Base-by-base conservation (phyloP, 2,888 invertebrate genomes). In the Dugesia japonica region DNA sequence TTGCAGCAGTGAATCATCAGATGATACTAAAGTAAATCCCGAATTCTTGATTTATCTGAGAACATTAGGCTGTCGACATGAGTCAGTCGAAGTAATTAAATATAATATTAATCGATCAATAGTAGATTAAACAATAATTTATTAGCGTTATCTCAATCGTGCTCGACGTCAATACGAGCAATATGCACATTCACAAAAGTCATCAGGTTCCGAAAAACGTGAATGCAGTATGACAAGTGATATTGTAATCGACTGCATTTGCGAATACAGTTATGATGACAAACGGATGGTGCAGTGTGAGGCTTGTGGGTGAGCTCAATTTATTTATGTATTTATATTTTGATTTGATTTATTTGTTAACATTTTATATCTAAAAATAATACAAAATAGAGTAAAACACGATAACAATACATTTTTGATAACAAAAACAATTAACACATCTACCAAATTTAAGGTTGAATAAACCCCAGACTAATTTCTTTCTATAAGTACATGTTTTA, bases 1-100 rank as follows among this genome's bases (percentile, higher is more conserved):
- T 33, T 33, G 33, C 31, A 73, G 73, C 38, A 72, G 72, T 27
- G 76, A 76, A 26, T 56, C 56, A n/a, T 56, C 56, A 7, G 56
- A 56, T n/a, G 56, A 56, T n/a, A 56, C 56, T n/a, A 56, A 56
- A n/a, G 56, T 56, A 4, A 56, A 23, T n/a, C 20, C 23, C 9
- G 56, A 56, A 7, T 56, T 56, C 56, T n/a, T 56, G 1, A 23
- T 56, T 7, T 56, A 56, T n/a, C 23, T 56, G 56, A 4, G 56
- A 23, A 9, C 56, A 23, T 23, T 56, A 7, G 56, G 56, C 23
- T 9, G 56, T 23, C n/a, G 23, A n/a, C 56, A 56, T n/a, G 56
- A 56, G n/a, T 56, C 56, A 4, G 23, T 56, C 7, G 56, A 56
- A 13, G 31, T 31, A 31, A 31, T 31, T 31, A 13, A 7, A 7